A percentile compares a stretch with the other conserved stretches of the same genome.
Conservation (phyloP, 2,797 vertebrate species). For the Rhyacichthys aspro region DNA sequence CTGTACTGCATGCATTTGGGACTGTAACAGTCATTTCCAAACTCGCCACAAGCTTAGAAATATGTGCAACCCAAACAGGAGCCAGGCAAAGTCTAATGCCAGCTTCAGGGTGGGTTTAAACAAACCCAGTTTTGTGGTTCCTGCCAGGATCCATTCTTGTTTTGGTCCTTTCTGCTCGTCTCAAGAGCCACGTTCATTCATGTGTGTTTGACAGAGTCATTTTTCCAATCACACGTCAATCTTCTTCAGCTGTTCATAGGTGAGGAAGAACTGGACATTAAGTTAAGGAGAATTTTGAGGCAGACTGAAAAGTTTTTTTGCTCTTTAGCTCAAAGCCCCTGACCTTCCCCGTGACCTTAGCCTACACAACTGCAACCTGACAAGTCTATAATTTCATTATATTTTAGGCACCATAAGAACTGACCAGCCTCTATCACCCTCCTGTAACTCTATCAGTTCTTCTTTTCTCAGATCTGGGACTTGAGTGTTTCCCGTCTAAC, state of each 20-base stretch:
- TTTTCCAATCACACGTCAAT: constrained; percentile 61
- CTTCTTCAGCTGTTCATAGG: constrained; percentile 81
- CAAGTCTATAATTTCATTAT: constrained; percentile 46
- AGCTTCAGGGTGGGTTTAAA: not conserved
- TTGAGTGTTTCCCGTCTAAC: constrained; percentile 3
- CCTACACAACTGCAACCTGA: constrained; percentile 18
- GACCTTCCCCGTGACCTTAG: constrained; percentile 20
- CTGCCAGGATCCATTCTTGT: constrained; percentile 15
- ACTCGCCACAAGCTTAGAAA: constrained; percentile 30
- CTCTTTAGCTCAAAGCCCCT: constrained; percentile 30
- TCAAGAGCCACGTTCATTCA: constrained; percentile 13
- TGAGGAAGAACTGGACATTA: constrained; percentile 76
- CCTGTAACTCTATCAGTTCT: not conserved
- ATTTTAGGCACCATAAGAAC: constrained; percentile 16
- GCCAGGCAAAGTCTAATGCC: constrained; percentile 12
- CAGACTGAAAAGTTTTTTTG: not conserved
- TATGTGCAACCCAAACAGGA: constrained; percentile 26
- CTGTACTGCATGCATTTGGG: constrained; percentile 3
- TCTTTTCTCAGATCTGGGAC: constrained; percentile 17
- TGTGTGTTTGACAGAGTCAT: not conserved
- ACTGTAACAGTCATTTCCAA: constrained; percentile 21
- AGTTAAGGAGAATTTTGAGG: constrained; percentile 60
- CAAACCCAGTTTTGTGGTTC: constrained; percentile 9
- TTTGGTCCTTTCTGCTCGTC: constrained; percentile 51
- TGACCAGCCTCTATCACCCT: not conserved